Evolutionary conservation across 1,140 invertebrate species (phyloP).

Genomic region (Apolygus lucorum): DNA sequence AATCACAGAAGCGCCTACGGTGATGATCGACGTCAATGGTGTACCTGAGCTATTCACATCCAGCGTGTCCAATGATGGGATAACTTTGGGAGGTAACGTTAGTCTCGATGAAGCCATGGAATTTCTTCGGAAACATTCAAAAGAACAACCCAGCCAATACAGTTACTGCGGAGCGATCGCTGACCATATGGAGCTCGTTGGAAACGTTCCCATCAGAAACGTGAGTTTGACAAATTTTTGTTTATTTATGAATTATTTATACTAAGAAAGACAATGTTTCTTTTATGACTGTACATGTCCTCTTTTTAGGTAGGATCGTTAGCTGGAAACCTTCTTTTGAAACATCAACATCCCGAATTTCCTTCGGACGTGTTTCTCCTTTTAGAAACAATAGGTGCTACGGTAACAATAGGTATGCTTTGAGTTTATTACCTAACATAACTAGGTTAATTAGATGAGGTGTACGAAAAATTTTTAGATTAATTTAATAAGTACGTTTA

Average conservation of each 20-base stretch:
- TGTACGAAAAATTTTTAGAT: too few relatives aligned
- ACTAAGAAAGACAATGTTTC: slow-evolving; percentile 21
- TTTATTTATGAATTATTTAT: slow-evolving; percentile 23
- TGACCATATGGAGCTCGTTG: slow-evolving; percentile 58
- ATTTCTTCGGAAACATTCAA: slow-evolving; percentile 46
- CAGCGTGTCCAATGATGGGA: slow-evolving; percentile 39
- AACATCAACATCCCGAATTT: slow-evolving; percentile 58
- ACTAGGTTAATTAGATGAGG: too few relatives aligned
- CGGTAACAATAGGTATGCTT: slow-evolving; percentile 54
- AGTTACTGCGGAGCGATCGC: slow-evolving; percentile 40
- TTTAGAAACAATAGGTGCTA: slow-evolving; percentile 46
- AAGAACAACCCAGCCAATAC: slow-evolving; percentile 40
- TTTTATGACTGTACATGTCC: slow-evolving; percentile 12
- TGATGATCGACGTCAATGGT: slow-evolving; percentile 62
- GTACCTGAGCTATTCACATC: slow-evolving; percentile 51
- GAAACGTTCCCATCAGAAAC: slow-evolving; percentile 61
- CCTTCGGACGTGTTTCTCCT: slow-evolving; percentile 68
- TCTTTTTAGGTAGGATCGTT: slow-evolving; percentile 50
- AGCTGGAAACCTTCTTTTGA: slow-evolving; percentile 71
- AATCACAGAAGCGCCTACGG: slow-evolving; percentile 65
- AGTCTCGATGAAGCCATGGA: slow-evolving; percentile 53
- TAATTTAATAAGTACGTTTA: too few relatives aligned
- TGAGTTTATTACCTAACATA: too few relatives aligned
- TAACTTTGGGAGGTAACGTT: slow-evolving; percentile 48
- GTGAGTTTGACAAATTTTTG: slow-evolving; percentile 48